Base-by-base conservation (phyloP, 2,113 vertebrate species). In the Gadus chalcogrammus region DNA sequence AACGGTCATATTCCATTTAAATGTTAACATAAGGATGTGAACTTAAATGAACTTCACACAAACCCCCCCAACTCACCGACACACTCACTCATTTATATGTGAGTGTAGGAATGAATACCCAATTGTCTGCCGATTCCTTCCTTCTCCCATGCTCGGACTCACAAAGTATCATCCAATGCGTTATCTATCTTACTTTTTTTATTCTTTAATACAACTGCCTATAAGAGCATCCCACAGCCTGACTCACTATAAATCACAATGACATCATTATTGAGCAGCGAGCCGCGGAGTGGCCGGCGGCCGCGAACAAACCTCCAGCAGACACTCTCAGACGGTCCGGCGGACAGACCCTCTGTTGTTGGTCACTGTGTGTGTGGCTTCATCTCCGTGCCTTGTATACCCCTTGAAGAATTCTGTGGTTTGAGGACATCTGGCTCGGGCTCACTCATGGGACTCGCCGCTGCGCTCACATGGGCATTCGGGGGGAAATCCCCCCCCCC, bases 391-490 rank as follows among this genome's bases (percentile, higher is more conserved):
- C 63, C 75, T 77, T 48, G 69, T 76, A 15, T 24, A 67, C 79
- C 75, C 75, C 79, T 72, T 71, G 79, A 16, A 76, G 72, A 84
- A 76, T 78, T 64, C 64, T 86, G 86, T 78, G 82, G 86, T 85
- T 70, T 53, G 67, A 48, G 74, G 79, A 83, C 86, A 89, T 89
- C 86, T 86, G 86, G 82, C 75, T 84, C 79, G 3, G 3, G 72
- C 48, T 86, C 81, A 86, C 81, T 81, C 70, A 64, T 74, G 69
- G 69, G 74, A 79, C 64, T 59, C 76, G 76, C 72, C 72, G 81
- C 68, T 75, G 67, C 62, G 28, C 78, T 82, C 73, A 79, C 82
- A 73, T 79, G 84, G 69, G 70, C 73, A 74, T 84, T 73, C 52
- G 4, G 62, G 38, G 82, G 88, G 83, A 85, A 89, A 82, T 87